Percentiles rank a stretch among this genome's conserved stretches.
These are phyloP conservation scores for Hippolais icterina DNA, from an alignment of 2,113 vertebrate species.

Conservation along the genomic window DNA sequence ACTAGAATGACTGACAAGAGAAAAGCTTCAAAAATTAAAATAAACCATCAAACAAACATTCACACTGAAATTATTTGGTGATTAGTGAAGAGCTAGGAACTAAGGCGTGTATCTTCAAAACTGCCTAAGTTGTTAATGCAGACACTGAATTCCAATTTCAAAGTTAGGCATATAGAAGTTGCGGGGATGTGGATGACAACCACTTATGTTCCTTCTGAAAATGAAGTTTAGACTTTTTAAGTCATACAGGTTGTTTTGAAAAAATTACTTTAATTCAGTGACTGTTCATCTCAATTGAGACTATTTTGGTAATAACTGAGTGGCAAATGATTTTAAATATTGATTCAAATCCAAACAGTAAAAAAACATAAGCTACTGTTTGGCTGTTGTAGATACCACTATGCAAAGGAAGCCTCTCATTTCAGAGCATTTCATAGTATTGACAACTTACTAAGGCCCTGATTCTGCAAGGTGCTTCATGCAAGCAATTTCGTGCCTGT, in stretches of 20 bases:
- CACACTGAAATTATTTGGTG: neutral
- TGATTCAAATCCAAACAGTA: neutral
- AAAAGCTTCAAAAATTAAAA: slow-evolving; percentile 21
- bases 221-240: neutral
- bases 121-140: neutral
- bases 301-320: neutral
- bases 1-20: slow-evolving; percentile 34
- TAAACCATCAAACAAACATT: slow-evolving; percentile 31
- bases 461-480: slow-evolving; percentile 63
- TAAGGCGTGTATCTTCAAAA: neutral
- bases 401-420: neutral
- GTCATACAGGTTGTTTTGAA: neutral
- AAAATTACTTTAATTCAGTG: neutral
- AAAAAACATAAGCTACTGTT: neutral
- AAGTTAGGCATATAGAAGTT: neutral
- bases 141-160: slow-evolving; percentile 8
- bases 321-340: neutral
- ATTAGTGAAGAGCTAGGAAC: slow-evolving; percentile 5
- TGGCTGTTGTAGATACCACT: neutral
- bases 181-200: neutral
- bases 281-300: neutral
- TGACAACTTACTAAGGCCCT: slow-evolving; percentile 28
- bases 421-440: slow-evolving; percentile 4
- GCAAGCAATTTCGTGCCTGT: slow-evolving; percentile 35
- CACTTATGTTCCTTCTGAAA: neutral